Percentiles rank a stretch among this genome's conserved stretches.
Conservation (phyloP, 30 jellyfish, hydroid and myxozoan genomes). For the Clytia hemisphaerica region DNA sequence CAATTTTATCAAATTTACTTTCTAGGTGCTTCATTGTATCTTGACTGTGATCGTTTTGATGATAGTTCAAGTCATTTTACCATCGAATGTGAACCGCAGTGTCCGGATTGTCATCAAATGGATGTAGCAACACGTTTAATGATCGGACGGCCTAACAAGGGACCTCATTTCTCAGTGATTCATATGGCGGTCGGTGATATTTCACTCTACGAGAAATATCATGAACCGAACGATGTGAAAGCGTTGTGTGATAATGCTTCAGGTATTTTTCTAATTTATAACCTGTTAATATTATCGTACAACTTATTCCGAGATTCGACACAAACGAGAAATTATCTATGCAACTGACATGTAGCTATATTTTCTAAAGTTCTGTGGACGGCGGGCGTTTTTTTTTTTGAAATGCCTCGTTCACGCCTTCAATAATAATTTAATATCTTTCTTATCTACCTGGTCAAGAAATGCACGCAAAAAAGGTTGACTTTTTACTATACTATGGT, state of each 20-base stretch:
- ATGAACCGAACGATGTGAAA: conserved; percentile 55
- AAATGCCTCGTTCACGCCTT: too few relatives aligned
- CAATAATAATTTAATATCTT: too few relatives aligned
- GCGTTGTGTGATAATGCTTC: conserved; percentile 79
- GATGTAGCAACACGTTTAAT: conserved; percentile 81
- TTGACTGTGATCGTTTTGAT: conserved; percentile 79
- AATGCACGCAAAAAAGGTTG: too few relatives aligned
- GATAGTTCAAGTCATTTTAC: conserved; percentile 49
- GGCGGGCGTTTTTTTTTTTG: too few relatives aligned
- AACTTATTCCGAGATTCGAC: too few relatives aligned
- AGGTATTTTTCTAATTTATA: too few relatives aligned
- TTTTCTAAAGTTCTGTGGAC: too few relatives aligned
- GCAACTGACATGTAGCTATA: too few relatives aligned
- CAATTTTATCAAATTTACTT: background rate
- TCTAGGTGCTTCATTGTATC: conserved; percentile 66
- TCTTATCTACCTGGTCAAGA: too few relatives aligned
- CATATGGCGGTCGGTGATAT: conserved; percentile 92
- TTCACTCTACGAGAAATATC: conserved; percentile 61
- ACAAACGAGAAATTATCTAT: too few relatives aligned
- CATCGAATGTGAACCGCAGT: conserved; percentile 72
- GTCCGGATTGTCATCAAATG: conserved; percentile 48
- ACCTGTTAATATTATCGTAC: too few relatives aligned
- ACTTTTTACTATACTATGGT: too few relatives aligned
- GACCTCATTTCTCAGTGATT: conserved; percentile 91
- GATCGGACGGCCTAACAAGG: conserved; percentile 96